phyloP scores from a whole-genome alignment of 92 coral and sea anemone genomes.

The Micromussa lordhowensis region DNA sequence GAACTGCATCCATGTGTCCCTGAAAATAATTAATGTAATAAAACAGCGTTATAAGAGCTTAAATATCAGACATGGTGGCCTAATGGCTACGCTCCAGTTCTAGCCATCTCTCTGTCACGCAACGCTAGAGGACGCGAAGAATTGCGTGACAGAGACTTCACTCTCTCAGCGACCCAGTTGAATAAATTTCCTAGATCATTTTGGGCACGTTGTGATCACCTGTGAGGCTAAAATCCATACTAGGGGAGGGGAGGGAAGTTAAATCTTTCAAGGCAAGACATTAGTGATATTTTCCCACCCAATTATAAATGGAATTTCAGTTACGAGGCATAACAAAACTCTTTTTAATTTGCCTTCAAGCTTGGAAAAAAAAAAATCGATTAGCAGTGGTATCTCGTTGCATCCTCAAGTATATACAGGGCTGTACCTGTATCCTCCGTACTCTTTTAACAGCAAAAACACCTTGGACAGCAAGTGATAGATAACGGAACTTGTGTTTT shows the following conservation, averaged over 20 bases:
- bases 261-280: too few relatives aligned
- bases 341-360: too few relatives aligned
- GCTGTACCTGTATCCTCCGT: conserved; percentile 91
- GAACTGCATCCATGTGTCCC: conserved; percentile 98
- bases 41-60: background rate
- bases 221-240: too few relatives aligned
- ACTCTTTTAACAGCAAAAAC: conserved; percentile 86
- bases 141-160: too few relatives aligned
- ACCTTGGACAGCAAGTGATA: conserved; percentile 92
- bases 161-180: background rate
- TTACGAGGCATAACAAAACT: too few relatives aligned
- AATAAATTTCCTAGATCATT: background rate
- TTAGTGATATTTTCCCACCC: too few relatives aligned
- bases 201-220: background rate
- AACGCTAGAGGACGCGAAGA: too few relatives aligned
- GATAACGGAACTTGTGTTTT: conserved; percentile 68
- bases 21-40: conserved; percentile 14
- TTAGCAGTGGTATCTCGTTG: background rate
- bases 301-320: too few relatives aligned
- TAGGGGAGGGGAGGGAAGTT: too few relatives aligned
- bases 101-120: too few relatives aligned
- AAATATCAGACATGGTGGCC: background rate
- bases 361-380: too few relatives aligned
- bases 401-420: background rate
- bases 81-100: background rate